Evolutionary conservation across 2,797 vertebrate genomes (phyloP).

Genomic region (Zenarchopterus dispar): DNA sequence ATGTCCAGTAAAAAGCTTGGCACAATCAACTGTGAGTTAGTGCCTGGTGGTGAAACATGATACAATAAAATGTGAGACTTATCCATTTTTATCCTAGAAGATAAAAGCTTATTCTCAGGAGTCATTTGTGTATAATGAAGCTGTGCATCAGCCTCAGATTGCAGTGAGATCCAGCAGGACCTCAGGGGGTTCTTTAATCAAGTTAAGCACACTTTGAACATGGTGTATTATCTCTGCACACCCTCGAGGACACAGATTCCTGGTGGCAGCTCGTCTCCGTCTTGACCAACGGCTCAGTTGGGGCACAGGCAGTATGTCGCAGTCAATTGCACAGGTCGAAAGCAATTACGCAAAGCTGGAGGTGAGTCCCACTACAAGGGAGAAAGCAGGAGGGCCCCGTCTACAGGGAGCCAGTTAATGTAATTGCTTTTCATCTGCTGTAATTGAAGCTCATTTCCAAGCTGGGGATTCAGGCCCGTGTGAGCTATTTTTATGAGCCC

Average conservation of each 20-base stretch:
- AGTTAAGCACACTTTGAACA: constrained; percentile 46
- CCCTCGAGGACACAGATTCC: constrained; percentile 57
- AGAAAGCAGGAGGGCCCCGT: constrained; percentile 49
- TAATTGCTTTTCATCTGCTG: constrained; percentile 79
- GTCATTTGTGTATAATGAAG: constrained; percentile 19
- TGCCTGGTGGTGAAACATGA: constrained; percentile 36
- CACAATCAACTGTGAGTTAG: neutral
- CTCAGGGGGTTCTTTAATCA: constrained; percentile 41
- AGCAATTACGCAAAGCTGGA: constrained; percentile 74
- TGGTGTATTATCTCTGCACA: constrained; percentile 9
- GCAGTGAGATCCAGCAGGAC: constrained; percentile 22
- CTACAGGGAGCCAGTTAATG: constrained; percentile 72
- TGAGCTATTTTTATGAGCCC: constrained; percentile 71
- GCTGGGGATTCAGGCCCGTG: constrained; percentile 60
- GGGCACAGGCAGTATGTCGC: constrained; percentile 42
- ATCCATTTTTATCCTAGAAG: constrained; percentile 18
- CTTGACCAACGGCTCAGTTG: constrained; percentile 49
- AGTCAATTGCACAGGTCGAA: constrained; percentile 60
- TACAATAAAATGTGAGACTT: constrained; percentile 31
- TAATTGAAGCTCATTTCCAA: constrained; percentile 78
- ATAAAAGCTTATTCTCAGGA: constrained; percentile 9
- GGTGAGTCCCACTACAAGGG: constrained; percentile 59
- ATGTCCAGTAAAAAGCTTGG: neutral
- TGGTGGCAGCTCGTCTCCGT: constrained; percentile 48
- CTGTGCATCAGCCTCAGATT: constrained; percentile 25